These are phyloP conservation scores for Emydoidea blandingii DNA, from an alignment of 2,797 vertebrate species.

Conservation along the genomic window DNA sequence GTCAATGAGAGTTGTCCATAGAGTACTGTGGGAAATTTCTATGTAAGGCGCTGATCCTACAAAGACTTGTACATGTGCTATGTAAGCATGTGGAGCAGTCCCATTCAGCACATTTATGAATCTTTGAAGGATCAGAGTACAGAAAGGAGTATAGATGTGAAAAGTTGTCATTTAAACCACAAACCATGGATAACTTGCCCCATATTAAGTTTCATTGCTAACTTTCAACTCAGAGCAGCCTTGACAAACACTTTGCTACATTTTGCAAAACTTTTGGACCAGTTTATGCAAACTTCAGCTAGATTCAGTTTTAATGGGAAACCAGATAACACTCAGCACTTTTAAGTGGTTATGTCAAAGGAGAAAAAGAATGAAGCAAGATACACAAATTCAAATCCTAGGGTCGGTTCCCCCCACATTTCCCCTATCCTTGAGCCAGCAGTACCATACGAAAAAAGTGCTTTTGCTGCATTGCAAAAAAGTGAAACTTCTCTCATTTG, in stretches of 20 bases:
- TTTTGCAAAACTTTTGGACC: neutral
- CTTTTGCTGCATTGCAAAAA: neutral
- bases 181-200: neutral
- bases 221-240: neutral
- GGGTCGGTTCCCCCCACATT: neutral
- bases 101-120: neutral
- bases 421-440: neutral
- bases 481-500: accelerated
- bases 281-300: neutral
- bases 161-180: neutral
- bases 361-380: neutral
- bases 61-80: accelerated
- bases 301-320: constrained; percentile 43
- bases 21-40: neutral
- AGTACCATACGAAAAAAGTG: neutral
- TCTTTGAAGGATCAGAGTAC: neutral
- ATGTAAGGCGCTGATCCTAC: accelerated
- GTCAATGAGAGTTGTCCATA: neutral
- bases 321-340: constrained; percentile 12
- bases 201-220: neutral
- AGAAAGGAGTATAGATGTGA: neutral
- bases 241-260: constrained; percentile 5
- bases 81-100: neutral
- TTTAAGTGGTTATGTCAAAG: constrained; percentile 44
- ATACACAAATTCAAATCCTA: constrained; percentile 3